phyloP scores from a whole-genome alignment of 2,113 vertebrate genomes.

The Eonycteris spelaea region DNA sequence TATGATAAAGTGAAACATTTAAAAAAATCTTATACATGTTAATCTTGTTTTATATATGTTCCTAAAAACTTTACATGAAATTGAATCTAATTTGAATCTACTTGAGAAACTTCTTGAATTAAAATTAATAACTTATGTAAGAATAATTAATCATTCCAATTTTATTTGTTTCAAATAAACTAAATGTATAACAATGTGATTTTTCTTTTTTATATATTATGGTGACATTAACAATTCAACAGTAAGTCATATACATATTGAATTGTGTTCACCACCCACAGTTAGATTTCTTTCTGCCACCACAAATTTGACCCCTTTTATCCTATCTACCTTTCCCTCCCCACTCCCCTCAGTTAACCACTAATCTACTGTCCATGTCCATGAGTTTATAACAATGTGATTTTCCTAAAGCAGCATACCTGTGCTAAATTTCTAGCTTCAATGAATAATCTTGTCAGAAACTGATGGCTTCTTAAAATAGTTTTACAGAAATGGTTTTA shows the following conservation, averaged over 20 bases:
- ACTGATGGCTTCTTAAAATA: neutral
- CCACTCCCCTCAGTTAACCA: too few species aligned
- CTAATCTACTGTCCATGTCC: too few species aligned
- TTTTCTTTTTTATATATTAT: neutral
- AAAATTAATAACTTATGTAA: neutral
- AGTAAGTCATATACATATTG: too few species aligned
- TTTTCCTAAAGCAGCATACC: slow-evolving; percentile 1
- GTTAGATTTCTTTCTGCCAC: too few species aligned
- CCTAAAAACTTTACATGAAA: neutral
- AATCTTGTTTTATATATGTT: neutral
- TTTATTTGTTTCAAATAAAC: slow-evolving; percentile 11
- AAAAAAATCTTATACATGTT: neutral
- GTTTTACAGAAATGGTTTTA: neutral
- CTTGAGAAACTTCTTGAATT: neutral
- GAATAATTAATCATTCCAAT: neutral
- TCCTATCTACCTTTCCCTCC: too few species aligned
- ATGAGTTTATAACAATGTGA: neutral
- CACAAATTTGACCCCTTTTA: too few species aligned
- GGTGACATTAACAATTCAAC: too few species aligned
- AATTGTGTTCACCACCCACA: too few species aligned
- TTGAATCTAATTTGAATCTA: slow-evolving; percentile 12
- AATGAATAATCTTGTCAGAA: slow-evolving; percentile 3
- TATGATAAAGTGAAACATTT: neutral
- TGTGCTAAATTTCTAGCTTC: slow-evolving; percentile 37
- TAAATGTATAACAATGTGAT: neutral